Conservation (phyloP, 2,888 invertebrate genomes). For the Brachypterus glaber region DNA sequence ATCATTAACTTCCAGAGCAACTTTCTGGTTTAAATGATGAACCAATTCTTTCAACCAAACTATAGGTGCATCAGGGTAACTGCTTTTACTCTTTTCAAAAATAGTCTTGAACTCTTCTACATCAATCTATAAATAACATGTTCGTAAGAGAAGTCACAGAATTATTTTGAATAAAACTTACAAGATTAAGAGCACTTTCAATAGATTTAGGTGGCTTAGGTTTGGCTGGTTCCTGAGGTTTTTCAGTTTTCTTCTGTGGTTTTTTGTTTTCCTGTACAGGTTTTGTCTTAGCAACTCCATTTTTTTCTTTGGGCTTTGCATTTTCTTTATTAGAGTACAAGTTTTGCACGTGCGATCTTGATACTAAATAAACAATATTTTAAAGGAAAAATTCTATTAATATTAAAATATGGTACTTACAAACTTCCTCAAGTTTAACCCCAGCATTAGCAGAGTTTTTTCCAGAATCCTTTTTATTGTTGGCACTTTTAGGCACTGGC, state of each 20-base stretch:
- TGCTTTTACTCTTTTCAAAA: slow-evolving; percentile 49
- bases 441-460: slow-evolving; percentile 30
- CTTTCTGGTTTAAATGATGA: slow-evolving; percentile 52
- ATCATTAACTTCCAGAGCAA: slow-evolving; percentile 54
- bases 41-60: slow-evolving; percentile 64
- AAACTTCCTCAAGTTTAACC: slow-evolving; percentile 66
- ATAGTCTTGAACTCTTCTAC: slow-evolving; percentile 46
- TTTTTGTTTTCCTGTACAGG: slow-evolving; percentile 42
- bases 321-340: slow-evolving; percentile 55
- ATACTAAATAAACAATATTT: slow-evolving; percentile 45
- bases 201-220: slow-evolving; percentile 57
- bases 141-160: background rate
- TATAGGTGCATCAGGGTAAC: slow-evolving; percentile 61
- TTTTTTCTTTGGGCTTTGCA: slow-evolving; percentile 46
- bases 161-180: slow-evolving; percentile 33
- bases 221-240: slow-evolving; percentile 46
- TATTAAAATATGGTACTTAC: slow-evolving; percentile 45
- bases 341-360: slow-evolving; percentile 58
- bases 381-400: slow-evolving; percentile 5
- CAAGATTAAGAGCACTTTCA: slow-evolving; percentile 53
- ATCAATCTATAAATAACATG: slow-evolving; percentile 47
- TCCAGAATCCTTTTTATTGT: slow-evolving; percentile 43
- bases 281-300: slow-evolving; percentile 36
- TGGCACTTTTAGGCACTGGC: slow-evolving; percentile 33
- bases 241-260: slow-evolving; percentile 42